Percentiles rank a stretch among this genome's conserved stretches.
Evolutionary conservation across 2,113 vertebrate species (phyloP).

Genomic region (Nycticorax nycticorax): DNA sequence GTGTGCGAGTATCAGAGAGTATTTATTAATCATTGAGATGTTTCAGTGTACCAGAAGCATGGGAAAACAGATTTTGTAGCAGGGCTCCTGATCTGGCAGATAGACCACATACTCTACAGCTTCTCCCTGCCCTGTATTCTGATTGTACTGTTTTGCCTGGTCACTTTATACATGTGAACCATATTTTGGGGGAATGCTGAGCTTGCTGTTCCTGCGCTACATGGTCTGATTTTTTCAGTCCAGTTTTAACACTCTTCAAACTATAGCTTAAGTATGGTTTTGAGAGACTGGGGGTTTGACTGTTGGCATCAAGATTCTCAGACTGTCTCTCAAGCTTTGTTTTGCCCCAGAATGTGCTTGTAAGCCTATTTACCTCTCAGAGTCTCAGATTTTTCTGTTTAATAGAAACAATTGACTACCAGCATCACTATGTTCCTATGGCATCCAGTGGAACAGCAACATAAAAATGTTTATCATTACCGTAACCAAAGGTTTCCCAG

Average conservation of each 20-base stretch:
- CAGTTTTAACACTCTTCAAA: neutral
- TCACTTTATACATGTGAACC: neutral
- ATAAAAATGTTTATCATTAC: neutral
- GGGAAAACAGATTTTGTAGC: neutral
- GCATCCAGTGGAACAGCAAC: neutral
- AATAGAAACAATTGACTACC: neutral
- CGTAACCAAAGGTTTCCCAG: slow-evolving; percentile 28
- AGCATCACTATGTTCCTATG: neutral
- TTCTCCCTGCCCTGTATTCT: neutral
- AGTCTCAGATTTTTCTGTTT: neutral
- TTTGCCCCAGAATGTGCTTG: neutral
- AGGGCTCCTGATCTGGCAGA: neutral
- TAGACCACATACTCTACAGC: neutral
- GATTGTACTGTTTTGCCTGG: neutral
- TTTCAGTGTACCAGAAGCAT: neutral
- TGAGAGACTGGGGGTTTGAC: neutral
- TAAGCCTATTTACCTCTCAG: neutral
- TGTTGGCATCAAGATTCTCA: neutral
- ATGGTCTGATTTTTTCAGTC: neutral
- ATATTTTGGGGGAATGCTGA: neutral
- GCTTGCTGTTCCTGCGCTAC: neutral
- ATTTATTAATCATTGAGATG: neutral
- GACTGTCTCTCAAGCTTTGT: neutral
- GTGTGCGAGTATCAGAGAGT: neutral
- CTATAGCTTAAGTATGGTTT: neutral